Base-by-base conservation (phyloP, 1,140 invertebrate genomes). In the Oncopeltus fasciatus region DNA sequence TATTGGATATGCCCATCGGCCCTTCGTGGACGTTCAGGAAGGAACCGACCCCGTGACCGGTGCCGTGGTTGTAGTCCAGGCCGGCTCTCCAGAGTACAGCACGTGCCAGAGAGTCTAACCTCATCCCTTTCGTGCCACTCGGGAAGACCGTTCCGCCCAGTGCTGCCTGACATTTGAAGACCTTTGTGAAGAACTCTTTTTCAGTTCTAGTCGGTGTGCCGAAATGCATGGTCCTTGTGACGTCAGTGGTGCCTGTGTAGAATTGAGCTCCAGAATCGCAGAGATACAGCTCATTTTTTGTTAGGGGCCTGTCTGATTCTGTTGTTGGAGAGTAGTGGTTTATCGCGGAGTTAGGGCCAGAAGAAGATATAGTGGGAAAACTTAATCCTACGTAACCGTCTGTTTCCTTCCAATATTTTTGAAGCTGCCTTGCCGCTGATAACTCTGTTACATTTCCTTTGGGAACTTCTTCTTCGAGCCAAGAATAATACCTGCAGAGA, bases 21-120 rank as follows among this genome's bases (percentile, higher is more conserved):
- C 85, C 90, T 78, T 99, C 95, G 74, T 99, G 96, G 12, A 99
- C 95, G 77, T 97, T 96, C 20, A 99, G 78, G 75, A 88, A 98
- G 56, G 89, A 82, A 2, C 96, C 96, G 65, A 99, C 88, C 11
- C 96, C 95, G 74, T 99, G 96, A 0, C 95, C 93, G 21, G 96
- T 98, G 20, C 95, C 95, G 75, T 99, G 97, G 0, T 81, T 80
- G 75, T 98, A 99, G 76, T 99, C 92, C 46, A 97, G 73, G 0
- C 96, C 97, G n/a, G 86, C 82, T 64, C 90, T 83, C 95, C 96
- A 99, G 0, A 99, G 76, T 11, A 79, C 76, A 66, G 85, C 83
- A 16, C 95, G 78, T 0, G 95, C 93, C 53, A 95, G 76, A 0
- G 85, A 82, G 74, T 98, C 94, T n/a, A 98, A 75, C 61, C 82